Evolutionary conservation across 2,113 vertebrate genomes (phyloP), one percentile per base, ranked within the genome.

Genomic region (Casuarius casuarius): DNA sequence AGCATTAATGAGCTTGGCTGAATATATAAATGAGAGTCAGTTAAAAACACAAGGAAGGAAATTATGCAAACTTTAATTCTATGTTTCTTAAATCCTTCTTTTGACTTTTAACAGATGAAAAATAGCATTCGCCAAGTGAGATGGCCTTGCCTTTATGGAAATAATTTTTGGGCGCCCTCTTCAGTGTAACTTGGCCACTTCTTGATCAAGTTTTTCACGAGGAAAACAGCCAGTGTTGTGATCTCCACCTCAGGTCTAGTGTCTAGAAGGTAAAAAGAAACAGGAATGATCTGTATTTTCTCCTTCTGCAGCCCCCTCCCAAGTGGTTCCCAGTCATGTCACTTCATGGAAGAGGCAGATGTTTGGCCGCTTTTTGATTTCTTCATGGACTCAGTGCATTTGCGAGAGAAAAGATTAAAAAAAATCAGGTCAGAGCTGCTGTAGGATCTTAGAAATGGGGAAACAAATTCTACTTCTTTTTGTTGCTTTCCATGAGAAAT

Each of bases 21-120:
- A 82, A 79, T 76, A 33, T 73, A 22, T 31, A 9, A 56, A 10
- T 12, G 40, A 91, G 8, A 82, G 40, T n/a, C 44, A 68, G 42
- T 33, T 48, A 48, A 70, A 48, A 94, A 91, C 5, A 93, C 33
- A 93, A 92, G 63, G 92, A 90, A 94, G n/a, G 22, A 85, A 74
- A 93, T 88, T 54, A 96, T 88, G 85, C 72, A 92, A 58, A 95
- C 90, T 88, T 83, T 92, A 68, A 35, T 76, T 79, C 59, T 90
- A 10, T 31, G 71, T 73, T 88, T 95, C 75, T 94, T 79, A 48
- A 92, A 91, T 94, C 92, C 63, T 66, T 87, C 31, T 58, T 96
- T 87, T 91, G 81, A 92, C 54, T 89, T 94, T 70, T 54, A 87
- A 58, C 33, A 87, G 62, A 92, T 73, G 58, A 95, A 96, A 95